Conservation (phyloP, 2,113 vertebrate genomes). For the Perca fluviatilis region DNA sequence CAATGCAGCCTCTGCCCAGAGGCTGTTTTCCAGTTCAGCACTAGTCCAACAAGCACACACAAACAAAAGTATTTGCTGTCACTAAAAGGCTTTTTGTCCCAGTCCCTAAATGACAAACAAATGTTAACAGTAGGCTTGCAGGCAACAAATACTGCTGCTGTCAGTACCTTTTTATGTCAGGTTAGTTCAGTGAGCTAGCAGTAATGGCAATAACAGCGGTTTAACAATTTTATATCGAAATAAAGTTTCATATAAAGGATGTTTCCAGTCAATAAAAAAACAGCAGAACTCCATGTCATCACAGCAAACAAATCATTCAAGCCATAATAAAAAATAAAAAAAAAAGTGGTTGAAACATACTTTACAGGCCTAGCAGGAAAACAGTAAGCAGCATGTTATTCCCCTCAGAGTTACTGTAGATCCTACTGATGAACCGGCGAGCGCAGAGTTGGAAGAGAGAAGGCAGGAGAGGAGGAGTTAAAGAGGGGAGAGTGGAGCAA, state of each 20-base stretch:
- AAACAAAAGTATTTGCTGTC: slow-evolving; percentile 54
- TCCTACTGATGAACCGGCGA: slow-evolving; percentile 53
- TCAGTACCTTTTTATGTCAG: neutral
- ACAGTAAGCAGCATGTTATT: slow-evolving; percentile 49
- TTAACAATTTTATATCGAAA: neutral
- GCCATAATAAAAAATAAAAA: neutral
- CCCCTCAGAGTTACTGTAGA: slow-evolving; percentile 48
- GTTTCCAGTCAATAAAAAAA: neutral
- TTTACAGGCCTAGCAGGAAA: slow-evolving; percentile 39
- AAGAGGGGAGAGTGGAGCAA: slow-evolving; percentile 59
- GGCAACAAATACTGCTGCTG: slow-evolving; percentile 10
- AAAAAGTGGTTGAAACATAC: slow-evolving; percentile 29
- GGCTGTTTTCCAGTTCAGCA: slow-evolving; percentile 62
- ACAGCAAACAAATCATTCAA: slow-evolving; percentile 5
- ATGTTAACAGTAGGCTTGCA: neutral
- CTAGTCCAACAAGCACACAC: slow-evolving; percentile 31
- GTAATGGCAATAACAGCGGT: neutral
- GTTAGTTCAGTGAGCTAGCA: neutral
- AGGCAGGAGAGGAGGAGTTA: slow-evolving; percentile 39
- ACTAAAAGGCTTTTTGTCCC: slow-evolving; percentile 45
- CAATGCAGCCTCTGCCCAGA: slow-evolving; percentile 56
- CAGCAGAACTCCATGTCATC: neutral
- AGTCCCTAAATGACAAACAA: neutral
- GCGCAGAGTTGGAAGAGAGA: slow-evolving; percentile 42
- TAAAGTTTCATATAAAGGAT: neutral